Evolutionary conservation across 2,797 vertebrate genomes (phyloP), one percentile per base, ranked within the genome.

Genomic region (Botia almorhae): DNA sequence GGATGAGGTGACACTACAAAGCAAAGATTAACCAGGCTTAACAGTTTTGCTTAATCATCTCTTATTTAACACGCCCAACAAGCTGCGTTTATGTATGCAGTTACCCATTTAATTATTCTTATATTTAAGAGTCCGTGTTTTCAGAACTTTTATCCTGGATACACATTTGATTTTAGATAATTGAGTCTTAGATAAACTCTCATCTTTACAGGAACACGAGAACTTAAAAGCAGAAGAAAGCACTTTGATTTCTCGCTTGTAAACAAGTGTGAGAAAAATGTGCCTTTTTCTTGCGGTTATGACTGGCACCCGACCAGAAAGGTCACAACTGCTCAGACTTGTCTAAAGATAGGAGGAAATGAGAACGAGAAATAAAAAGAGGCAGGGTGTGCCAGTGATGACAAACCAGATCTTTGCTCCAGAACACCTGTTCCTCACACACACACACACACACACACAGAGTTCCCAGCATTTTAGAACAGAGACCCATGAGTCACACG

Each of bases 241-340:
- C 81, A 79, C 46, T 16, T 68, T 68, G 60, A 74, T 85, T 61
- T 80, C 36, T 60, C 16, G n/a, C 17, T 69, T 46, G 13, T 43
- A 63, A 19, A 29, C 33, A 65, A 70, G 75, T 83, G 79, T 51
- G 78, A 85, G 76, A 85, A 87, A 79, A 68, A 14, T 16, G 50
- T 84, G 81, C 56, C 79, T 85, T 50, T 82, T 86, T 77, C 73
- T 46, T 46, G 46, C 23, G 7, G 46, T 65, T 77, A 65, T 61
- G 81, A 68, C 33, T 85, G 83, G 71, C 78, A 26, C 72, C 11
- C 39, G 48, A 43, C 79, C 83, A 81, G 69, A 69, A 70, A 65
- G 77, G 26, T 51, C 68, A 60, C 19, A 55, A 65, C 63, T 82
- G 78, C 51, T 72, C 68, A 74, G 68, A 81, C 71, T 55, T 85